Evolutionary conservation across 2,797 vertebrate genomes (phyloP), one percentile per base, ranked within the genome.

Genomic region (Apogon talboti): DNA sequence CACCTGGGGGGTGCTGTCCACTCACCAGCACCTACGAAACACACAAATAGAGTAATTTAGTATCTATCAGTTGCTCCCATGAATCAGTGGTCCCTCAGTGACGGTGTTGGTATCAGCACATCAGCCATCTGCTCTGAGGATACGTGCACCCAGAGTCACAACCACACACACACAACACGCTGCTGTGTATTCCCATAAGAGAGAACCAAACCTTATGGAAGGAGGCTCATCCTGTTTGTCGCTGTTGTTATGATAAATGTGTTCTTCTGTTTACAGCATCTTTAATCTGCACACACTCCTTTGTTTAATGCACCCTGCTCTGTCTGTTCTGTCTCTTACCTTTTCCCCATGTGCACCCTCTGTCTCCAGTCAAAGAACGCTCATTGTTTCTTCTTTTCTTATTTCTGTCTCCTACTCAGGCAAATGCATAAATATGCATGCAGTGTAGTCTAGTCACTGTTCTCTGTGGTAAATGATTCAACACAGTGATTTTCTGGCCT

Each of bases 51-150:
- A 56, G 65, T 76, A 43, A 44, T 74, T 76, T 74, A 72, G 50
- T 40, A 16, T 72, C 55, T 64, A 33, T 71, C 82, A 37, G 57
- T 24, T 28, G 60, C 66, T 59, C 48, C 59, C 76, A 87, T 85
- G 69, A 86, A 89, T 90, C 87, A 87, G 2, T 56, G 74, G 47
- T 53, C 62, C 59, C 55, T 28, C 62, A 44, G 71, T 74, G 66
- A 57, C 63, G 67, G 35, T 50, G 82, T 80, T 74, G 47, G 67
- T 76, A 78, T 84, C 78, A 84, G 84, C 82, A 81, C 81, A 86
- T 77, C 72, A 76, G 65, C 87, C 86, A 89, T 87, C 90, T 90
- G 89, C 71, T 89, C 51, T 1, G 59, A 63, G 62, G 75, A 72
- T 71, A 21, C 7, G 43, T 33, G 7, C 24, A 11, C 73, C 35